Evolutionary conservation across 2,113 vertebrate species (phyloP).

Genomic region (Willisornis vidua): DNA sequence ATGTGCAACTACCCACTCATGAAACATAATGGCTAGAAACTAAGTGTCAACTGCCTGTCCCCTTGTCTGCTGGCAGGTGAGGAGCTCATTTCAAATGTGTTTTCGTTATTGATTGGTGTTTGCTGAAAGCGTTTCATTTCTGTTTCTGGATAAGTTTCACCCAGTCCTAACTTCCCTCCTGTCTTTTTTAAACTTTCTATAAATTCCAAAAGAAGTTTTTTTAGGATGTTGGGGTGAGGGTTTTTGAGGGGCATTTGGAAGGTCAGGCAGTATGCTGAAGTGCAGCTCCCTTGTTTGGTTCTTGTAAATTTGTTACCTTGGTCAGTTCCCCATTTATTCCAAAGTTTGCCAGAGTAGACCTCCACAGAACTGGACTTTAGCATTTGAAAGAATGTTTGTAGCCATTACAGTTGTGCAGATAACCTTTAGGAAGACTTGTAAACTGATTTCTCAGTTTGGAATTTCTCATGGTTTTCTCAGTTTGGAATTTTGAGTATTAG

Average conservation of each 20-base stretch:
- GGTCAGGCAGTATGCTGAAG: not conserved
- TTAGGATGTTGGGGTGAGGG: rapidly evolving
- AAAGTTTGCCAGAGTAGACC: not conserved
- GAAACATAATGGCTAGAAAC: constrained; percentile 29
- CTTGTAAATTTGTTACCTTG: not conserved
- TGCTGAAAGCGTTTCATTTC: constrained; percentile 44
- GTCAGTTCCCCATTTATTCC: not conserved
- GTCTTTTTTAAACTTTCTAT: not conserved
- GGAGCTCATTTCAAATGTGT: constrained; percentile 32
- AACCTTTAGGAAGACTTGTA: not conserved
- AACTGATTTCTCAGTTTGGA: not conserved
- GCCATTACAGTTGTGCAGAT: not conserved
- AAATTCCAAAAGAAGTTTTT: not conserved
- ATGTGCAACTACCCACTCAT: constrained; percentile 33
- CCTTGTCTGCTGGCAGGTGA: constrained; percentile 48
- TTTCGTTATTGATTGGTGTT: constrained; percentile 22
- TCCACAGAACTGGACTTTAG: not conserved
- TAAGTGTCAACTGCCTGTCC: constrained; percentile 25
- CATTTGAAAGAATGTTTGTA: not conserved
- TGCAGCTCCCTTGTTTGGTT: not conserved
- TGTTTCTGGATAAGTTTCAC: constrained; percentile 19
- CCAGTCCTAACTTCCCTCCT: not conserved
- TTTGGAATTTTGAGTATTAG: not conserved
- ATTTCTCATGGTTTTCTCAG: not conserved
- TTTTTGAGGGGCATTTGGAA: not conserved